These are phyloP conservation scores for Tetramorium simillimum DNA, from an alignment of 1,140 invertebrate genomes.

Conservation along the genomic window DNA sequence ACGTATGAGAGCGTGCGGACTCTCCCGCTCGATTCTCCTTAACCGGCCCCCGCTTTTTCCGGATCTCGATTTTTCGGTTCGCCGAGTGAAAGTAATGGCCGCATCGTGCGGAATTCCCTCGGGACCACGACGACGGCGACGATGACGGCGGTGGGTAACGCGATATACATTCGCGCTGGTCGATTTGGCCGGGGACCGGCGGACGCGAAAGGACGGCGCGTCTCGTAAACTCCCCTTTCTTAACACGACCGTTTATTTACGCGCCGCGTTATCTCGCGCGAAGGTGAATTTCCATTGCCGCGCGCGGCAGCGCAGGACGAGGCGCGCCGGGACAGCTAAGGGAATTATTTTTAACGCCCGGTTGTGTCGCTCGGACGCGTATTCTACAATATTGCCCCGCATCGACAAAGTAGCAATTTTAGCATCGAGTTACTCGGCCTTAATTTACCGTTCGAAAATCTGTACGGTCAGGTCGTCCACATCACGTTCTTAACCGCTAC, in stretches of 20 bases:
- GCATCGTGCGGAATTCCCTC: not conserved
- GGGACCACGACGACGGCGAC: not conserved
- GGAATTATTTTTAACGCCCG: constrained; percentile 36
- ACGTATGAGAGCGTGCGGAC: constrained; percentile 47
- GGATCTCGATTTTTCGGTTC: not conserved
- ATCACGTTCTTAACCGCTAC: not conserved
- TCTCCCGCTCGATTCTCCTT: not conserved
- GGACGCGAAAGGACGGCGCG: constrained; percentile 18
- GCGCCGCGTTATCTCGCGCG: constrained; percentile 39
- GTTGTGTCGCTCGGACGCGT: not conserved
- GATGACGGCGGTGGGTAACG: not conserved
- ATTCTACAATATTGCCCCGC: not conserved
- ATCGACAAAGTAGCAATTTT: constrained; percentile 27
- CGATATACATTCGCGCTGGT: constrained; percentile 14
- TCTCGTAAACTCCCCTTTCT: constrained; percentile 50
- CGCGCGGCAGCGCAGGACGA: constrained; percentile 54
- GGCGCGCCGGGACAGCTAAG: not conserved
- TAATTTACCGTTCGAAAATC: constrained; percentile 25
- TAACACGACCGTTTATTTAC: constrained; percentile 50
- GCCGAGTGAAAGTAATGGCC: constrained; percentile 16
- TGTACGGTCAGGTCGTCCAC: not conserved
- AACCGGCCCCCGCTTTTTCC: not conserved
- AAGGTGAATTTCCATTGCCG: constrained; percentile 69
- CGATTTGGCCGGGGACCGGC: not conserved
- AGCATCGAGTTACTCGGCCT: constrained; percentile 12